These are phyloP conservation scores for Sitta europaea DNA, from an alignment of 2,113 vertebrate genomes.

Conservation along the genomic window DNA sequence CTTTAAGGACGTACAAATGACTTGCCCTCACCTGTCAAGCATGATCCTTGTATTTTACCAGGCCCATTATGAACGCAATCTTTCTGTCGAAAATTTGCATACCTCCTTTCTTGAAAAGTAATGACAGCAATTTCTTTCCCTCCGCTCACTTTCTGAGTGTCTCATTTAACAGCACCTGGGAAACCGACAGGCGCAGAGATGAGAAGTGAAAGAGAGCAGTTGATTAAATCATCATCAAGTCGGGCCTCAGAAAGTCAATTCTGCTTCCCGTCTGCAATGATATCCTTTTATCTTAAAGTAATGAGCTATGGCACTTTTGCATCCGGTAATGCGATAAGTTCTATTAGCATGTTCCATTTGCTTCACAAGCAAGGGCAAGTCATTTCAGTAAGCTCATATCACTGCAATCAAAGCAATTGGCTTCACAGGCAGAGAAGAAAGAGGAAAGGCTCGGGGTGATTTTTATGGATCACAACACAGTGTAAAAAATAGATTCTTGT, in stretches of 20 bases:
- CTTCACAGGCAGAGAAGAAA: conserved; percentile 85
- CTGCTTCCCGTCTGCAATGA: conserved; percentile 99
- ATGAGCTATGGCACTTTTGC: conserved; percentile 99
- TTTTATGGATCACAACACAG: conserved; percentile 90
- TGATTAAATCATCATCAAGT: conserved; percentile 99
- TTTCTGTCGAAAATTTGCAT: conserved; percentile 93
- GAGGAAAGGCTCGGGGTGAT: conserved; percentile 77
- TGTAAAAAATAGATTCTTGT: conserved; percentile 79
- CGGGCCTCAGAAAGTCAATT: conserved; percentile 98
- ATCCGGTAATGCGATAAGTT: conserved; percentile 98
- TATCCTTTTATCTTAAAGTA: conserved; percentile 99
- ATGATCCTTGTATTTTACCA: conserved; percentile 88
- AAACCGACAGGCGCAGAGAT: conserved; percentile 93
- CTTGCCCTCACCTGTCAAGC: conserved; percentile 88
- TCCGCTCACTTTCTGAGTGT: conserved; percentile 86
- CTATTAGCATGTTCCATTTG: conserved; percentile 99
- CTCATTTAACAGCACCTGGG: conserved; percentile 97
- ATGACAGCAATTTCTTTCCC: conserved; percentile 95
- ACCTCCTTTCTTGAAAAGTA: conserved; percentile 91
- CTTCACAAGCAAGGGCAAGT: conserved; percentile 97
- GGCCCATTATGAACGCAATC: conserved; percentile 92
- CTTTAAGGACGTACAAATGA: conserved; percentile 86
- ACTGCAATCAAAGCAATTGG: conserved; percentile 96
- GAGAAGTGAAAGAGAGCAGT: conserved; percentile 99
- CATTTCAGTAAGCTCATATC: conserved; percentile 92